Conservation (phyloP, 2,797 vertebrate genomes). For the Otus scops region DNA sequence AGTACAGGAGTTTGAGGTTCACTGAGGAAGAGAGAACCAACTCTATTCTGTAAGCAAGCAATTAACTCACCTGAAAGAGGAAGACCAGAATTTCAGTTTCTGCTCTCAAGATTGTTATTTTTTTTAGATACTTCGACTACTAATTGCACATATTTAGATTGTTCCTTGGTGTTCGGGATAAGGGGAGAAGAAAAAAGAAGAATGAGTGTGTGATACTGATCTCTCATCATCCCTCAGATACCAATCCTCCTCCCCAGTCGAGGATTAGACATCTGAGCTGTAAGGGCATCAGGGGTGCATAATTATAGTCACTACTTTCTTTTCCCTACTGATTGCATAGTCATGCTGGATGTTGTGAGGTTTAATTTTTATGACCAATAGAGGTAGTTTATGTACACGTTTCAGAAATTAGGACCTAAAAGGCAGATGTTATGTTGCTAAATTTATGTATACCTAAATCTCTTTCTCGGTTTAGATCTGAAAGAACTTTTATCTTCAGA, state of each 20-base stretch:
- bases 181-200: background rate
- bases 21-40: background rate
- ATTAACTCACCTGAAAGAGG: background rate
- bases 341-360: background rate
- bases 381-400: background rate
- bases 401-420: background rate
- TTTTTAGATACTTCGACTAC: background rate
- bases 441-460: background rate
- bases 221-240: background rate
- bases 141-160: background rate
- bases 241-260: too few species aligned
- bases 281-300: background rate
- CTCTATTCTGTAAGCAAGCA: background rate
- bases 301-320: background rate
- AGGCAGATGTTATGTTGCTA: background rate
- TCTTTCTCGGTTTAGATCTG: background rate
- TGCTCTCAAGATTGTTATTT: background rate
- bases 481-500: background rate
- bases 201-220: background rate
- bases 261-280: background rate
- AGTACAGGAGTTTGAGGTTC: background rate
- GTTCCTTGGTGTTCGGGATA: background rate
- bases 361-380: background rate
- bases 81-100: background rate
- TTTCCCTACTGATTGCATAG: background rate